Base-by-base conservation (phyloP, 2,888 invertebrate genomes). In the Plagodis pulveraria region DNA sequence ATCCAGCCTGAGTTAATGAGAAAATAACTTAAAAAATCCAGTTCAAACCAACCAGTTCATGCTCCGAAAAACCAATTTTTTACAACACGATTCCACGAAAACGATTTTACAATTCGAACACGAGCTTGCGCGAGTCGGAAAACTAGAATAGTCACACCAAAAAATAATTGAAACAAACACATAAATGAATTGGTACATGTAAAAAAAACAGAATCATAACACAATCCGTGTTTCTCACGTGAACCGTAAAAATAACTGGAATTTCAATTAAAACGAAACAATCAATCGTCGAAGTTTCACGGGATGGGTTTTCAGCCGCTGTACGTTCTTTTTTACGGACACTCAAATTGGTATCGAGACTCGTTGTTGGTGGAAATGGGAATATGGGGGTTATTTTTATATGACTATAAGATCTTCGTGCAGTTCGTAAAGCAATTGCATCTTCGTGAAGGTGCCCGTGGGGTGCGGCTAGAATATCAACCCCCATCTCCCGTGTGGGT, bases 231-330 rank as follows among this genome's bases (percentile, higher is more conserved):
- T 11, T 12, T 12, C 42, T 42, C 42, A 42, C 42, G 42, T 42
- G 50, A 36, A 57, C 46, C 50, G 48, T 52, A 61, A 55, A 59
- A 64, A 64, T 49, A 58, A 56, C 47, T 42, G 58, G 47, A 61
- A 58, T 56, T 61, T 58, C 58, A 64, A 64, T 64, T 61, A 58
- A 60, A 63, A 48, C 32, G 53, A 50, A 57, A 56, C 61, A 54
- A 58, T 58, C 61, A 54, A 56, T 58, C 10, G 52, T 36, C 41
- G 11, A 61, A 60, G 51, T 51, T 53, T 61, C 42, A 59, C 50
- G 54, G 38, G 34, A 12, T 50, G 8, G 41, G 42, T 33, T 11
- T 46, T 43, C 43, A 22, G 33, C 11, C 6, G 42, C 10, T 12
- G 12, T 6, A 0, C 6, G 12, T 6, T 11, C 6, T 42, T 42